Conservation (phyloP, 2,888 invertebrate genomes). For the Calliphora vomitoria region DNA sequence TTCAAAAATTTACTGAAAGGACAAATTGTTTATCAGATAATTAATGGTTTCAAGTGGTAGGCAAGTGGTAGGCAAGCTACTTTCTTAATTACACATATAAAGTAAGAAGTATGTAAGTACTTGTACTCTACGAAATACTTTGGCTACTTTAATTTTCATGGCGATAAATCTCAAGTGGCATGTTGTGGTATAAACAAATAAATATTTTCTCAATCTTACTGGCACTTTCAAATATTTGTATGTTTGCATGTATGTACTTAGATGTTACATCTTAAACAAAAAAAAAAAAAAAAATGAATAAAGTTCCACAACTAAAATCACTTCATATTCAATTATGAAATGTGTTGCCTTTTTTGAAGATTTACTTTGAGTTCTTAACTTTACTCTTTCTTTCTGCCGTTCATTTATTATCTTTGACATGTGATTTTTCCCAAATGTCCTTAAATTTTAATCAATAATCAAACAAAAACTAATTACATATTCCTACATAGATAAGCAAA, state of each 20-base stretch:
- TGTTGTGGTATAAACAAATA: constrained; percentile 38
- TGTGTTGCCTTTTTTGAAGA: constrained; percentile 36
- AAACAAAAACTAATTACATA: constrained; percentile 61
- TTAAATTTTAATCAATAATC: constrained; percentile 68
- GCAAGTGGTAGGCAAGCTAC: constrained; percentile 46
- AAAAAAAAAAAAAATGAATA: neutral
- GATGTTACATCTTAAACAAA: neutral
- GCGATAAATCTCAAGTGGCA: constrained; percentile 52
- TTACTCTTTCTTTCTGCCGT: neutral
- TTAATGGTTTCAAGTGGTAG: constrained; percentile 60
- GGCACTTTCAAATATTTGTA: neutral
- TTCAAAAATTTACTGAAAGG: constrained; percentile 34
- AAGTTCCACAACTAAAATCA: constrained; percentile 36
- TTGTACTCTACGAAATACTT: constrained; percentile 36
- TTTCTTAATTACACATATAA: constrained; percentile 48
- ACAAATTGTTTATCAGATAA: constrained; percentile 48
- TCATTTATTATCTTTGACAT: constrained; percentile 50
- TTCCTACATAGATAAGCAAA: constrained; percentile 20
- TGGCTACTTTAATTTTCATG: constrained; percentile 37
- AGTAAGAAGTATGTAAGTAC: neutral
- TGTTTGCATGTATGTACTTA: neutral
- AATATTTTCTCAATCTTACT: neutral
- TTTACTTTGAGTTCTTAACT: neutral
- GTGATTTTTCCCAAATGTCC: constrained; percentile 70
- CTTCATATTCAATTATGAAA: constrained; percentile 46